phyloP scores from a whole-genome alignment of 2,888 invertebrate genomes.

The Orchestes rusci region DNA sequence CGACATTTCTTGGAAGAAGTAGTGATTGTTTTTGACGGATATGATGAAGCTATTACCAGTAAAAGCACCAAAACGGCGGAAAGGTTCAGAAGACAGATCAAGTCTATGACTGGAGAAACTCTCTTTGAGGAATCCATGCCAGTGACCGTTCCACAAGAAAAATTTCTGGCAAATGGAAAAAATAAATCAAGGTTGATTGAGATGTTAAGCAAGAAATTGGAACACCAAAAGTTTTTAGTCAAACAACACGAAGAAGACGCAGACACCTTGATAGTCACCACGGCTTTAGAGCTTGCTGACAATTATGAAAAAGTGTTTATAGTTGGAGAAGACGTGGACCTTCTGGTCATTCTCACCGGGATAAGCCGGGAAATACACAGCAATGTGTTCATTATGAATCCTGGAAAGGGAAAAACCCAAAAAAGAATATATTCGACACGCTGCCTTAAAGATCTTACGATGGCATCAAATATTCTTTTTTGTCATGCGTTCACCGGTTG shows the following conservation, averaged over 20 bases:
- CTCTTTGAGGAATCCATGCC: slow-evolving; percentile 21
- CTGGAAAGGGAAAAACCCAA: slow-evolving; percentile 5
- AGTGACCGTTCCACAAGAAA: slow-evolving; percentile 25
- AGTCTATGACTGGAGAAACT: neutral
- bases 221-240: slow-evolving; percentile 12
- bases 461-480: too few species aligned
- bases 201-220: slow-evolving; percentile 24
- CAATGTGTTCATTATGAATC: slow-evolving; percentile 8
- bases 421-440: too few species aligned
- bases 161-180: slow-evolving; percentile 25
- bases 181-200: slow-evolving; percentile 26
- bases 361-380: slow-evolving; percentile 1
- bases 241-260: slow-evolving; percentile 27
- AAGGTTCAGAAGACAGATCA: slow-evolving; percentile 23
- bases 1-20: slow-evolving; percentile 23
- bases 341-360: slow-evolving; percentile 4
- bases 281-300: slow-evolving; percentile 18
- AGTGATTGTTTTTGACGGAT: slow-evolving; percentile 30
- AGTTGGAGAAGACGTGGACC: slow-evolving; percentile 5
- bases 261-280: slow-evolving; percentile 23
- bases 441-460: too few species aligned
- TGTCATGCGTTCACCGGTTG: slow-evolving; percentile 7
- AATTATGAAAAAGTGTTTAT: slow-evolving; percentile 1
- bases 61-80: slow-evolving; percentile 28
- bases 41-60: slow-evolving; percentile 17